phyloP scores from a whole-genome alignment of 2,113 vertebrate species.

The Enhydra lutris region DNA sequence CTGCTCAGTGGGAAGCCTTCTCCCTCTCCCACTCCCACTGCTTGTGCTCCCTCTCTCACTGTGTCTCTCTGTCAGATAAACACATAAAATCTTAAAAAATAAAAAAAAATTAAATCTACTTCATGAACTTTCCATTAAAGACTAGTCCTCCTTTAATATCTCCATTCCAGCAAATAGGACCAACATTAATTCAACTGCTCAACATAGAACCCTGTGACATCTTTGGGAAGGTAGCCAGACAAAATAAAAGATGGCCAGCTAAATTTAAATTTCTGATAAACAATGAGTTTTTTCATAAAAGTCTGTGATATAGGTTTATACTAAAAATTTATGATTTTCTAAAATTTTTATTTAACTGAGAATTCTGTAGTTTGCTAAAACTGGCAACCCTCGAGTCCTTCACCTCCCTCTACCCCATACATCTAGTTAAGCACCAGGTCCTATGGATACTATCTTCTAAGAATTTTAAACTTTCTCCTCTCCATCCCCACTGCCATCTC shows the following conservation, averaged over 20 bases:
- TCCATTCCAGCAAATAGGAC: neutral
- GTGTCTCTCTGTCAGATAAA: too few relatives aligned
- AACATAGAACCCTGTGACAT: neutral
- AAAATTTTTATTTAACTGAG: neutral
- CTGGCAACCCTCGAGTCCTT: neutral
- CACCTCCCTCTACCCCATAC: rapidly evolving
- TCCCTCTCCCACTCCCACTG: too few relatives aligned
- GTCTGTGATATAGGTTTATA: neutral
- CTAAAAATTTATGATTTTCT: neutral
- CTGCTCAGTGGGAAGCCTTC: too few relatives aligned
- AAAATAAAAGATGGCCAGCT: neutral
- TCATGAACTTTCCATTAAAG: neutral
- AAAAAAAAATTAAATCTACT: neutral
- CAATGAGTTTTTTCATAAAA: neutral
- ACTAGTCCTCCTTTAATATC: neutral
- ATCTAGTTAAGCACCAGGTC: neutral
- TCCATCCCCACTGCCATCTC: neutral
- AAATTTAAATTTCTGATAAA: neutral
- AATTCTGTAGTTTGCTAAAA: neutral
- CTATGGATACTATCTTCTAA: neutral
- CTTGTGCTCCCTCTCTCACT: too few relatives aligned
- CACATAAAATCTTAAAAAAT: too few relatives aligned
- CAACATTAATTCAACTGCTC: neutral
- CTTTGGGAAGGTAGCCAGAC: neutral
- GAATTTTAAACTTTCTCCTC: neutral